Percentiles rank a stretch among this genome's conserved stretches.
These are phyloP conservation scores for Homalodisca vitripennis DNA, from an alignment of 1,140 invertebrate species.

Conservation along the genomic window DNA sequence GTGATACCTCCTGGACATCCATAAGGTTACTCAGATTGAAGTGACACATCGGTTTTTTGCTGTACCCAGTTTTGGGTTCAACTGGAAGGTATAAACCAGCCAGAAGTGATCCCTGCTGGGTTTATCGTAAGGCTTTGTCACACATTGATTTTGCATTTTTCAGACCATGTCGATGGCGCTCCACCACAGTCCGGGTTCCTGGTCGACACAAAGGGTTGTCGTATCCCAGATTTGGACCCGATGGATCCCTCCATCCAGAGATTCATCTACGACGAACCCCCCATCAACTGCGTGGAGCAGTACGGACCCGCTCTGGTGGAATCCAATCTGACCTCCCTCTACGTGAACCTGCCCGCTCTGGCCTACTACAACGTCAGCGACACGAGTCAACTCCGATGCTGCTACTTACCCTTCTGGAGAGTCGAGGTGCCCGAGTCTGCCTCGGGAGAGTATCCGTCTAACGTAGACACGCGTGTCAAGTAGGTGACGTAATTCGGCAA, in stretches of 20 bases:
- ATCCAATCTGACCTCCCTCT: conserved; percentile 38
- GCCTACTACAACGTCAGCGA: conserved; percentile 33
- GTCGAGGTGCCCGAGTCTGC: conserved; percentile 36
- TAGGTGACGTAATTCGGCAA: no score
- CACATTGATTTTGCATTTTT: no score
- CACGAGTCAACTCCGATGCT: conserved; percentile 37
- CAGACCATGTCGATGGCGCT: neutral
- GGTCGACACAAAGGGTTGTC: conserved; percentile 57
- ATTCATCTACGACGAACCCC: conserved; percentile 27
- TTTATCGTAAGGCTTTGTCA: no score
- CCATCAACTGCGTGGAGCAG: conserved; percentile 30
- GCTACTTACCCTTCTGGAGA: conserved; percentile 54
- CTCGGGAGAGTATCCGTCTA: neutral
- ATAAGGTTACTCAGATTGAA: no score
- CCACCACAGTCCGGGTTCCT: conserved; percentile 17
- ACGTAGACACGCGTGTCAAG: conserved; percentile 25
- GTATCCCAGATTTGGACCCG: conserved; percentile 73
- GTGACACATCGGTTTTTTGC: no score
- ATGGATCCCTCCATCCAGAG: conserved; percentile 53
- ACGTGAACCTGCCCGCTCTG: conserved; percentile 32
- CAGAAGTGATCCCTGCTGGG: no score
- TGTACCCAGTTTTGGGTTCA: no score
- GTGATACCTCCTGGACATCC: no score
- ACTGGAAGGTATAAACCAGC: no score
- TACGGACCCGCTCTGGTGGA: conserved; percentile 33